Conservation (phyloP, 2,113 vertebrate genomes). For the Lanius collurio region DNA sequence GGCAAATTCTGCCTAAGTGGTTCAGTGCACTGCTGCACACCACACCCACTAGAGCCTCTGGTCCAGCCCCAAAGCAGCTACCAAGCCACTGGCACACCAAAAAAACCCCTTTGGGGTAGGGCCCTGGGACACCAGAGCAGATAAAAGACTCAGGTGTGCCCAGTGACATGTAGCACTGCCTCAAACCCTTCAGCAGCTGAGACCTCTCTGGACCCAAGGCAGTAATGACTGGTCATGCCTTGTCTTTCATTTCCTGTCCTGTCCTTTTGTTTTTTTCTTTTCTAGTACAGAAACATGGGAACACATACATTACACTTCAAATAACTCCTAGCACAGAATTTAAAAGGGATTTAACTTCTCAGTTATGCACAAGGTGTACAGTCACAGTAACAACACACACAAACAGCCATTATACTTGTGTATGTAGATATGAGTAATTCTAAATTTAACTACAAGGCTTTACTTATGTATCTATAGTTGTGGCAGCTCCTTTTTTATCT, state of each 20-base stretch:
- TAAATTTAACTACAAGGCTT: not conserved
- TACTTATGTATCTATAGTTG: not conserved
- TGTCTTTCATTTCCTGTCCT: not conserved
- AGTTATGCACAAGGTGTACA: not conserved
- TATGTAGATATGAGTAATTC: not conserved
- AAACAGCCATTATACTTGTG: not conserved
- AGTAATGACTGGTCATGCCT: not conserved
- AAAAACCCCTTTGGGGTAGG: not conserved
- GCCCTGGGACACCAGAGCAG: not conserved
- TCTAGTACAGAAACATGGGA: not conserved
- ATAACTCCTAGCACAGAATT: not conserved
- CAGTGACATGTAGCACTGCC: rapidly evolving
- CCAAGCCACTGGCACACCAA: not conserved
- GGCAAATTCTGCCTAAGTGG: not conserved
- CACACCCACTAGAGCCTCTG: not conserved
- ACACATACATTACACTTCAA: not conserved
- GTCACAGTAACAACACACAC: not conserved
- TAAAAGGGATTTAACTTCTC: not conserved
- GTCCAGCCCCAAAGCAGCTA: not conserved
- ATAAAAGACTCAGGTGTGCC: not conserved
- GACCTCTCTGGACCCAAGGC: not conserved
- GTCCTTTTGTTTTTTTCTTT: not conserved
- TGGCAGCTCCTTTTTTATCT: not conserved
- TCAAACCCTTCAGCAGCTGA: too few species aligned
- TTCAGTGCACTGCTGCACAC: not conserved